Percentiles rank a stretch among this genome's conserved stretches.
Conservation (phyloP, 2,113 vertebrate genomes). For the Lophius piscatorius region DNA sequence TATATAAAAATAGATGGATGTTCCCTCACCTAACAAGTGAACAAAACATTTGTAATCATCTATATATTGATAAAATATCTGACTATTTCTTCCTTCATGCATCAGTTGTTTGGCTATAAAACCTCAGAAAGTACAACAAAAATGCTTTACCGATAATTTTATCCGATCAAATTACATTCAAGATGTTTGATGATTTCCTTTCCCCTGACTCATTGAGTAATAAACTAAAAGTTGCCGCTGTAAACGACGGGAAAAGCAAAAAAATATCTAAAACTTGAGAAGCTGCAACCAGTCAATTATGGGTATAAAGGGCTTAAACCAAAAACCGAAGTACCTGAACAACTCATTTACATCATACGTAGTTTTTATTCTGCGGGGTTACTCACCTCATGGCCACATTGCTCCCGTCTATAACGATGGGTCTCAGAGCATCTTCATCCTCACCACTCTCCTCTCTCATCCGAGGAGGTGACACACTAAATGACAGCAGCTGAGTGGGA, state of each 20-base stretch:
- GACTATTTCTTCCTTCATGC: too few species aligned
- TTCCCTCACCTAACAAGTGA: too few species aligned
- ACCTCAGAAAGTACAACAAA: too few species aligned
- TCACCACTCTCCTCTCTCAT: slow-evolving; percentile 57
- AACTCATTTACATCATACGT: too few species aligned
- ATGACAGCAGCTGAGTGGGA: slow-evolving; percentile 40
- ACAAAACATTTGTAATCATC: too few species aligned
- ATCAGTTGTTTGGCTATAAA: too few species aligned
- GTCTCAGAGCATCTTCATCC: slow-evolving; percentile 81
- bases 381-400: slow-evolving; percentile 96
- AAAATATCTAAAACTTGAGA: too few species aligned
- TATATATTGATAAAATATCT: too few species aligned
- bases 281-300: background rate
- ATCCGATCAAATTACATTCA: too few species aligned
- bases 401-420: slow-evolving; percentile 93
- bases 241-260: too few species aligned
- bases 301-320: background rate
- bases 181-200: background rate
- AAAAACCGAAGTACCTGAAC: background rate
- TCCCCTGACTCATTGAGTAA: background rate
- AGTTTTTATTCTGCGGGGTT: background rate
- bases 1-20: too few species aligned
- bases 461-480: background rate
- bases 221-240: background rate
- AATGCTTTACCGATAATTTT: too few species aligned